A percentile compares a stretch with the other conserved stretches of the same genome.
Conservation (phyloP, 1,140 invertebrate species). For the Cyclina sinensis region DNA sequence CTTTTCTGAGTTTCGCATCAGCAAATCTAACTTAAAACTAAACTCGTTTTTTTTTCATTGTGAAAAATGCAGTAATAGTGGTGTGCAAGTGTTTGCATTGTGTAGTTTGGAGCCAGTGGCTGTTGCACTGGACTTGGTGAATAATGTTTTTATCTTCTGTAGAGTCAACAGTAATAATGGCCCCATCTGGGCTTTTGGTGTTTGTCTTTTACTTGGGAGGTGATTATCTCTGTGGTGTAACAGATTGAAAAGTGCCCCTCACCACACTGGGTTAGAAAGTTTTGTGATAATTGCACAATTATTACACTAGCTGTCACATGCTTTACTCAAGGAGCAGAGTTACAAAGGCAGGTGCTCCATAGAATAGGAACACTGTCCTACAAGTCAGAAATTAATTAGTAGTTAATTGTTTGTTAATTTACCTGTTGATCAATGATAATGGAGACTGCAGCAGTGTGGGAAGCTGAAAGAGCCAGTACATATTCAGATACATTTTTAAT, state of each 20-base stretch:
- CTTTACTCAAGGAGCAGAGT: not conserved
- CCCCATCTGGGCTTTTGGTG: not conserved
- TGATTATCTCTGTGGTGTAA: slow-evolving; percentile 33
- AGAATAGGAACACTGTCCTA: not conserved
- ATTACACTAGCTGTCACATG: slow-evolving; percentile 45
- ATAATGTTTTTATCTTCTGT: not conserved
- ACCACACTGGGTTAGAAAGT: not conserved
- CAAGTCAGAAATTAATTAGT: no score
- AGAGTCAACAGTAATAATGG: slow-evolving; percentile 32
- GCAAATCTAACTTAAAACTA: no score
- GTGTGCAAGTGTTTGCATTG: slow-evolving; percentile 14
- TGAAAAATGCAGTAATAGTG: not conserved
- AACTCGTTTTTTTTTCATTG: no score
- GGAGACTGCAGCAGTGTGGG: no score
- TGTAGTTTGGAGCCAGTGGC: not conserved
- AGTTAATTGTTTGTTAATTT: no score
- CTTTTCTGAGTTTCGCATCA: no score
- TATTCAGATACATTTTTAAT: no score
- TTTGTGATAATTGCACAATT: slow-evolving; percentile 49
- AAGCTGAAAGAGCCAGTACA: no score
- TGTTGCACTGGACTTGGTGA: not conserved
- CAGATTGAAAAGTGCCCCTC: slow-evolving; percentile 28
- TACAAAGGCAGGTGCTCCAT: slow-evolving; percentile 3
- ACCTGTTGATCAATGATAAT: no score
- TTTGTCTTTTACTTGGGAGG: slow-evolving; percentile 33